phyloP scores from a whole-genome alignment of 2,888 invertebrate species.

The Catocala nupta region DNA sequence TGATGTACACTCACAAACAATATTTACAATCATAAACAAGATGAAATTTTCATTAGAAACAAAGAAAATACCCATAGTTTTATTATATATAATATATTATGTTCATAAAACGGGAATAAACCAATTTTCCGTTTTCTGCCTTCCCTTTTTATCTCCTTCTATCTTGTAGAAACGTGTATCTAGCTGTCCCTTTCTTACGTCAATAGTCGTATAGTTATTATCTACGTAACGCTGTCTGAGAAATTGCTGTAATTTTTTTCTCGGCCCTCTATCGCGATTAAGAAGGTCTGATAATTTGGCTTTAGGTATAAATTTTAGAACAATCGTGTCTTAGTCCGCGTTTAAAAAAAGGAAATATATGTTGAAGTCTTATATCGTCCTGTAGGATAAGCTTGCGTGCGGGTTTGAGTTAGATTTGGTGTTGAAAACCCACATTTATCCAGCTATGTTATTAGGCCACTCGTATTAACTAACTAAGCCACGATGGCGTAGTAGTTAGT shows the following conservation, averaged over 20 bases:
- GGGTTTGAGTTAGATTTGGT: too few species aligned
- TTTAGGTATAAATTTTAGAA: constrained; percentile 29
- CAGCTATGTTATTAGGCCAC: too few species aligned
- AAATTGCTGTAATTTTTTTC: constrained; percentile 54
- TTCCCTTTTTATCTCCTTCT: constrained; percentile 38
- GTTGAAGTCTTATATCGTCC: too few species aligned
- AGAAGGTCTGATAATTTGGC: constrained; percentile 41
- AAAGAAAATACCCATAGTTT: constrained; percentile 49
- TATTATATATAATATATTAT: constrained; percentile 59
- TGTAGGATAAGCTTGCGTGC: too few species aligned
- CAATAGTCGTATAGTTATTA: constrained; percentile 49
- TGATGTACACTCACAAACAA: constrained; percentile 23
- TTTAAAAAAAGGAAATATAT: too few species aligned
- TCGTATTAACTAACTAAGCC: too few species aligned
- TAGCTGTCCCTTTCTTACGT: constrained; percentile 26
- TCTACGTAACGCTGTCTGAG: constrained; percentile 47
- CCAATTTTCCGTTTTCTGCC: constrained; percentile 48
- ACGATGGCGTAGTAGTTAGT: too few species aligned
- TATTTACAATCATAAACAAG: constrained; percentile 49
- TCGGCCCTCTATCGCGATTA: constrained; percentile 32
- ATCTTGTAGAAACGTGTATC: constrained; percentile 15
- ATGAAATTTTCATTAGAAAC: constrained; percentile 58
- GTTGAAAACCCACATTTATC: too few species aligned
- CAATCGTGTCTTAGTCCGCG: too few species aligned
- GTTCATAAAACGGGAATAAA: constrained; percentile 61